phyloP scores from a whole-genome alignment of 2,888 invertebrate genomes.

The Xylota sylvarum region DNA sequence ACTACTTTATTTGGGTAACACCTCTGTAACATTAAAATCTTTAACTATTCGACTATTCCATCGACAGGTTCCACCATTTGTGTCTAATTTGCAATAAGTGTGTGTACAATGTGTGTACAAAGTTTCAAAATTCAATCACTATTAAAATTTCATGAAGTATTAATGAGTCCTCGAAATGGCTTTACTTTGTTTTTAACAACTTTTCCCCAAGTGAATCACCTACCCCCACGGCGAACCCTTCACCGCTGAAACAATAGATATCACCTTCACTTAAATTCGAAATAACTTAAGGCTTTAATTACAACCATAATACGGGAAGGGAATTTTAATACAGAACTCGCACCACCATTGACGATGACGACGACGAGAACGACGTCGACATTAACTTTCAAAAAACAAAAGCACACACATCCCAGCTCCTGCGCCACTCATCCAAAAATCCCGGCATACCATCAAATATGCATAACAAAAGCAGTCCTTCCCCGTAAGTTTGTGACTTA shows the following conservation, averaged over 20 bases:
- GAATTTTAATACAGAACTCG: conserved; percentile 49
- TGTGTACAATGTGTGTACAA: conserved; percentile 2
- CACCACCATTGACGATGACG: background rate
- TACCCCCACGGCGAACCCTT: background rate
- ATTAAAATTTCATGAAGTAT: conserved; percentile 37
- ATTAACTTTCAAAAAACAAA: conserved; percentile 63
- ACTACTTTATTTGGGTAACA: too few relatives aligned
- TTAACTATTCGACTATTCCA: background rate
- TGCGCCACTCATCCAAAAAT: conserved; percentile 70
- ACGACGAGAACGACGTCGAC: conserved; percentile 24
- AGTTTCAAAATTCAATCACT: conserved; percentile 26
- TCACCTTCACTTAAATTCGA: conserved; percentile 66
- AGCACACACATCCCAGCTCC: conserved; percentile 51
- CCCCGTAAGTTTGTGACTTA: conserved; percentile 74
- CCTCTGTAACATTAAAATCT: too few relatives aligned
- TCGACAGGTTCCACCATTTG: background rate
- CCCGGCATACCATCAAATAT: conserved; percentile 75
- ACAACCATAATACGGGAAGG: conserved; percentile 56
- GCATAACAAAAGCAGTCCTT: conserved; percentile 73
- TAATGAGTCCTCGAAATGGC: conserved; percentile 23
- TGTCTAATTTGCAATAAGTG: background rate
- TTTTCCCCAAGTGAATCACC: background rate
- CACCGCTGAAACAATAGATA: conserved; percentile 55
- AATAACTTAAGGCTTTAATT: conserved; percentile 75
- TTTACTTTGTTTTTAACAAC: background rate